Base-by-base conservation (phyloP, 2,888 invertebrate genomes). In the Cremastobaeus sp. region DNA sequence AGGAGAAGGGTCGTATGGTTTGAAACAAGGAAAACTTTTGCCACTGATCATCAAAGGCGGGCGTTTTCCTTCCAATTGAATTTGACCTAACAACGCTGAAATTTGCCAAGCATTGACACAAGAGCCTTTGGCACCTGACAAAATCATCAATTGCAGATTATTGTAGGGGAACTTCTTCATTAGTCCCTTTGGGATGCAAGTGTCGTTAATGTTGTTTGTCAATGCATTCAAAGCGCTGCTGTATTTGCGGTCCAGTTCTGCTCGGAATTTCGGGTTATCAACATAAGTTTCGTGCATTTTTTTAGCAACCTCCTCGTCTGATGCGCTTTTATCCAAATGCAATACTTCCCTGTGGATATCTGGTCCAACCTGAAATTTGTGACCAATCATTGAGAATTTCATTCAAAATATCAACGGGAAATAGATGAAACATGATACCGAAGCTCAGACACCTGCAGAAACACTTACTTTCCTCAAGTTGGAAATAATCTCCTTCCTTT, bases 91-190 rank as follows among this genome's bases (percentile, higher is more conserved):
- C 28, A 98, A 90, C 88, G 98, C 98, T 0, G 99, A 99, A 83
- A 99, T 99, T 89, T 99, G 98, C 95, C 97, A 96, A 80, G 96
- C 95, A 86, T 99, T 99, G 0, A 98, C 99, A 57, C 95, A 94
- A 0, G 98, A 96, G n/a, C 98, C 99, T 88, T 99, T 99, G 0
- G 99, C 99, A 72, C 99, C 99, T 12, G 99, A 97, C 82, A 96
- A 93, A 0, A 99, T 98, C 98, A 99, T 99, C 78, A 99, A 88
- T 86, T 99, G 98, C n/a, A 99, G 90, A 89, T 98, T 98, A 87
- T 99, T 99, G 12, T 92, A 89, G 0, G 99, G 99, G 84, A 99
- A 99, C 79, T 93, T 92, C 74, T 93, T 92, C 4, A 96, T 88
- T 35, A 99, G 89, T 1, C 98, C 98, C 66, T 91, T 90, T 0